Base-by-base conservation (phyloP, 2,113 vertebrate genomes). In the Microcebus ravelobensis region DNA sequence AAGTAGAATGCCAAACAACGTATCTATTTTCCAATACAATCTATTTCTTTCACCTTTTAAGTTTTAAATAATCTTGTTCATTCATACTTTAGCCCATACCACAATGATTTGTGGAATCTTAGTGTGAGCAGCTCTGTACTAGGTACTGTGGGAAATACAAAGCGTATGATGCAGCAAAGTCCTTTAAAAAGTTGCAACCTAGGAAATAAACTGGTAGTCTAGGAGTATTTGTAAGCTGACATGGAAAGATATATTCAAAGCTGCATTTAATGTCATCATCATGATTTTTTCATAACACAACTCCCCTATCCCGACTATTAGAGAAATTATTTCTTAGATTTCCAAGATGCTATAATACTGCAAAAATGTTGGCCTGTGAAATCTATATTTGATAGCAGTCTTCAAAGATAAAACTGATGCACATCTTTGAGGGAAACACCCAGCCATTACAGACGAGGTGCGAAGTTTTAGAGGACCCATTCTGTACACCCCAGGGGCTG, bases 321-420 rank as follows among this genome's bases (percentile, higher is more conserved):
- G 18, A 81, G 12, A 52, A 90, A 73, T 93, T 59, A 79, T 50
- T 59, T 90, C 39, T 81, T 94, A 86, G 42, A 67, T 90, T 92
- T 81, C 52, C 50, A 97, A 96, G 52, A 59, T 76, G 92, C 29
- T 2, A 29, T 45, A 29, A 2, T 27, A 68, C 67, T 91, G 77
- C 29, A 52, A 85, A 93, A 82, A 74, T 87, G 18, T 50, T 88
- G 39, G 79, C 34, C 52, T 84, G 23, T 90, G 34, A 89, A 91
- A 48, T 82, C n/a, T 91, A 21, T 79, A 6, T 67, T 90, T 81
- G 65, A 73, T 81, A 92, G 42, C n/a, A 14, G 1, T 93, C 50
- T 95, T 90, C 81, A 94, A 76, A 95, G 79, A 61, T 52, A 80
- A 92, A 82, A 71, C n/a, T 82, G 21, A 85, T 67, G 36, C 21